These are phyloP conservation scores for Leptobrachium leishanense DNA, from an alignment of 2,113 vertebrate genomes.

Conservation along the genomic window DNA sequence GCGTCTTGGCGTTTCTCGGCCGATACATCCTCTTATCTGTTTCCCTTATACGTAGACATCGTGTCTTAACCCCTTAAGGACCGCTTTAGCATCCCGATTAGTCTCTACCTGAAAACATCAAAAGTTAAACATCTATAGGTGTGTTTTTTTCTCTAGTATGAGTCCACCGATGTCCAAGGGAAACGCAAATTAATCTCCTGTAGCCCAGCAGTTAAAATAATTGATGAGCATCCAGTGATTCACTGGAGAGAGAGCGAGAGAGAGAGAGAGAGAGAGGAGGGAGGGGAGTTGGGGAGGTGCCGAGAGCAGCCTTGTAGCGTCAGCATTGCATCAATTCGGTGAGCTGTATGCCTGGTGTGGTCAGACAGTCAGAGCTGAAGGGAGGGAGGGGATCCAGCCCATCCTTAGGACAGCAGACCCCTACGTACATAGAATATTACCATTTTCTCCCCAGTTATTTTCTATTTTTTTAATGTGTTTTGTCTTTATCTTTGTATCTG, in stretches of 20 bases:
- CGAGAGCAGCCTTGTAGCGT: constrained; percentile 84
- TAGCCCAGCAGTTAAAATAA: constrained; percentile 68
- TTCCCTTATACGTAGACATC: no score
- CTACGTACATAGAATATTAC: constrained; percentile 35
- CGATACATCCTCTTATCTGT: no score
- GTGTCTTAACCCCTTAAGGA: no score
- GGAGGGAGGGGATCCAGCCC: constrained; percentile 33
- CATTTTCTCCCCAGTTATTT: constrained; percentile 37
- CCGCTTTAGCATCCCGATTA: no score
- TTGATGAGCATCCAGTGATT: constrained; percentile 65
- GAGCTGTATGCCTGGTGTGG: constrained; percentile 64
- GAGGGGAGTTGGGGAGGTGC: constrained; percentile 53
- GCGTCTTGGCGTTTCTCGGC: no score
- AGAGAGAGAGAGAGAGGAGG: constrained; percentile 11
- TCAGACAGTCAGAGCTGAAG: constrained; percentile 63
- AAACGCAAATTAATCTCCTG: constrained; percentile 58
- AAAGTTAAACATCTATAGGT: not conserved
- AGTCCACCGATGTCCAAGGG: constrained; percentile 11
- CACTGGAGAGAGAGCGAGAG: constrained; percentile 48
- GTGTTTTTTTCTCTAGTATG: not conserved
- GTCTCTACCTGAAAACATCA: not conserved
- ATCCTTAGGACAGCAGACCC: not conserved
- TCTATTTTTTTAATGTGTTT: no score
- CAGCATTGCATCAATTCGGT: constrained; percentile 90
- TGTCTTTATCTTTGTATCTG: constrained; percentile 38